Conservation (phyloP, 2,797 vertebrate species). For the Poeciliopsis presidionis region DNA sequence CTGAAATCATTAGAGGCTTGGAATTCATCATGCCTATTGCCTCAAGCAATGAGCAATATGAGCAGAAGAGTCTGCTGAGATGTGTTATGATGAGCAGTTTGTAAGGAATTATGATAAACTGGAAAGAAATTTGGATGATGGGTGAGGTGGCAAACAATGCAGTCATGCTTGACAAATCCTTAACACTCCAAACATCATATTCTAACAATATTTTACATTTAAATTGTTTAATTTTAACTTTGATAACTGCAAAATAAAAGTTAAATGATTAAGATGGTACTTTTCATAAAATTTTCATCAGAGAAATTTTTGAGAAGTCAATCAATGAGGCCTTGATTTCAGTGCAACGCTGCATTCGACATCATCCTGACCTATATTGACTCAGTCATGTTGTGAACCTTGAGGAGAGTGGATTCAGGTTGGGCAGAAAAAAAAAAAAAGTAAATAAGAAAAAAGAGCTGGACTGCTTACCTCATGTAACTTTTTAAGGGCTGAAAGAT, state of each 20-base stretch:
- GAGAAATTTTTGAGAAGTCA: constrained; percentile 79
- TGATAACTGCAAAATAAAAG: background rate
- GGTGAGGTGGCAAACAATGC: constrained; percentile 4
- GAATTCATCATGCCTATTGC: constrained; percentile 25
- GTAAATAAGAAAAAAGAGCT: constrained; percentile 54
- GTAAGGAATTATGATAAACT: constrained; percentile 12
- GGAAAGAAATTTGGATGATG: constrained; percentile 15
- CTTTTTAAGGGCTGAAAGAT: constrained; percentile 76
- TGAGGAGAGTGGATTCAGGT: constrained; percentile 65
- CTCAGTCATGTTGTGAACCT: constrained; percentile 65
- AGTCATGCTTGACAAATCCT: constrained; percentile 11
- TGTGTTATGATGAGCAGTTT: background rate
- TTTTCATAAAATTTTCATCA: constrained; percentile 47
- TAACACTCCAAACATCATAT: background rate
- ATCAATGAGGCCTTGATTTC: constrained; percentile 72
- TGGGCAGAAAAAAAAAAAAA: constrained; percentile 38
- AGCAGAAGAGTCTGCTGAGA: constrained; percentile 8
- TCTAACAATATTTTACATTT: background rate
- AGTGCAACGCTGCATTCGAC: constrained; percentile 52
- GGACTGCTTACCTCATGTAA: constrained; percentile 65
- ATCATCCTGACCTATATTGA: constrained; percentile 62
- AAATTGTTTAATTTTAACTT: background rate
- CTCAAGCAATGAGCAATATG: constrained; percentile 10
- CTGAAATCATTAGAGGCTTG: constrained; percentile 38
- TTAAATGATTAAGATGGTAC: background rate